A percentile compares a stretch with the other conserved stretches of the same genome.
These are phyloP conservation scores for Aix galericulata DNA, from an alignment of 2,113 vertebrate species.

Conservation along the genomic window DNA sequence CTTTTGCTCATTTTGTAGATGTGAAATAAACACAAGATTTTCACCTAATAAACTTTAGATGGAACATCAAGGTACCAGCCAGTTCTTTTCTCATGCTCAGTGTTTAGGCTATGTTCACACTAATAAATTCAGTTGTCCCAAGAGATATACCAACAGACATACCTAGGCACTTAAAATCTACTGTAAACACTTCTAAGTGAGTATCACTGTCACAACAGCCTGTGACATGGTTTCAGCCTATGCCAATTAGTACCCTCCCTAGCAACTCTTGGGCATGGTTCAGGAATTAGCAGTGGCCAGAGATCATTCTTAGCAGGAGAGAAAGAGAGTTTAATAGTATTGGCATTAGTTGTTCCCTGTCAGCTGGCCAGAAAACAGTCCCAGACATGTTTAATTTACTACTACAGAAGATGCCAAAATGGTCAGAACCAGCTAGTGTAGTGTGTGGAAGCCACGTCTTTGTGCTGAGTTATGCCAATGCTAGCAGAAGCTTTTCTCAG, in stretches of 20 bases:
- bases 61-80: neutral
- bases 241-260: neutral
- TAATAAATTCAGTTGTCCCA: neutral
- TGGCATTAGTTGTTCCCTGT: slow-evolving; percentile 24
- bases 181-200: neutral
- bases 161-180: neutral
- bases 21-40: slow-evolving; percentile 18
- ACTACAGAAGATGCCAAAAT: neutral
- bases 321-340: neutral
- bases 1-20: neutral
- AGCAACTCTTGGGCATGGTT: neutral
- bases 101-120: neutral
- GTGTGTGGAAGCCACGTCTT: neutral
- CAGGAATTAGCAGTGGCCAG: neutral
- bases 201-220: neutral
- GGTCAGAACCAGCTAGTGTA: neutral
- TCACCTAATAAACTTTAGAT: slow-evolving; percentile 8
- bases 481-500: neutral
- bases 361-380: slow-evolving; percentile 26
- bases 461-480: neutral
- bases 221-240: neutral
- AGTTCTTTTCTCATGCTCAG: neutral
- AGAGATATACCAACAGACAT: neutral
- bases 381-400: slow-evolving; percentile 5
- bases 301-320: neutral